Percentiles rank a stretch among this genome's conserved stretches.
These are phyloP conservation scores for Petrolisthes cinctipes DNA, from an alignment of 2,888 invertebrate species.

Conservation along the genomic window DNA sequence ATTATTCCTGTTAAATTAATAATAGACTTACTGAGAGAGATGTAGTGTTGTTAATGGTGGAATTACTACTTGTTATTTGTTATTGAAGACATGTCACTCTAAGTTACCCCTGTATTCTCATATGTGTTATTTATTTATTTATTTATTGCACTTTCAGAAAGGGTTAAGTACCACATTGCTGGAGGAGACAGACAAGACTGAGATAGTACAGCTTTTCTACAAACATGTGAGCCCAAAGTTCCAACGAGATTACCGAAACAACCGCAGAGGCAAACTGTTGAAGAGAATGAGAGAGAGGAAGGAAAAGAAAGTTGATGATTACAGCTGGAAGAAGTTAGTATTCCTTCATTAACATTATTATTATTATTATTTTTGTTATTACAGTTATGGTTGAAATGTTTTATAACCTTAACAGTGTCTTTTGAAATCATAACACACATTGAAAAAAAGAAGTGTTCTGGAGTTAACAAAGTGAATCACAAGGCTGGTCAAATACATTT, in stretches of 20 bases:
- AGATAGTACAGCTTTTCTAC: neutral
- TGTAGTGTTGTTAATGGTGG: too few species aligned
- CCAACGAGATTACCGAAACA: conserved; percentile 11
- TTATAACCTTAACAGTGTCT: too few species aligned
- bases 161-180: neutral
- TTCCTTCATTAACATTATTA: neutral
- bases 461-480: too few species aligned
- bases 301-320: neutral
- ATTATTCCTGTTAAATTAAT: too few species aligned
- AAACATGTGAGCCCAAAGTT: conserved; percentile 14
- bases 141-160: neutral
- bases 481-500: too few species aligned
- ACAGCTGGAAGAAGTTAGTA: conserved; percentile 8
- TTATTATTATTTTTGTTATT: too few species aligned
- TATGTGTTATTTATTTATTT: neutral
- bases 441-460: too few species aligned
- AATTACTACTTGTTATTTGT: neutral
- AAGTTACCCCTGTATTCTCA: too few species aligned
- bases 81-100: too few species aligned
- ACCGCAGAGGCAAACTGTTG: conserved; percentile 1
- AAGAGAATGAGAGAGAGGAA: conserved; percentile 4
- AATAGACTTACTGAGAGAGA: too few species aligned
- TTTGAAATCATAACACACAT: too few species aligned
- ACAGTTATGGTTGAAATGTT: too few species aligned
- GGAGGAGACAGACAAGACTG: neutral